Base-by-base conservation (phyloP, 1,140 invertebrate species). In the Chironomus tepperi region DNA sequence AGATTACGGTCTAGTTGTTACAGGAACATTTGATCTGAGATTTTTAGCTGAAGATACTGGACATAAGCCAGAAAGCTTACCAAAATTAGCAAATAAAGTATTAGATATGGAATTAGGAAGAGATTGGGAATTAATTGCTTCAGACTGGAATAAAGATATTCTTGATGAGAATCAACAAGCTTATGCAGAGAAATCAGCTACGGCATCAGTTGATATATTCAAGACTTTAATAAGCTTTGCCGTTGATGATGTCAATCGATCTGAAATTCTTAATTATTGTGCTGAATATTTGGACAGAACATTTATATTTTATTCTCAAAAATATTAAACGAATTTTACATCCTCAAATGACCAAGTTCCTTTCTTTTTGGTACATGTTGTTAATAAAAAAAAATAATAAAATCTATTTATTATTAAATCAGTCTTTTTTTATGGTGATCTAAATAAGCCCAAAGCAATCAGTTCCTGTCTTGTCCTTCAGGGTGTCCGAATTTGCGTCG, bases 251-350 rank as follows among this genome's bases (percentile, higher is more conserved):
- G 12, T 70, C 65, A 18, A 70, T 70, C 65, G 65, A 70, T 7
- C 9, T 70, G 16, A 70, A 19, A 70, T 57, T 57, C n/a, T 57
- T n/a, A 57, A 57, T 57, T 57, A 57, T 57, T 57, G 47, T 15
- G 12, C 12, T 57, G 47, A 57, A 57, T 5, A 57, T 15, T 5
- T 57, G 5, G 47, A 57, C n/a, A 12, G 47, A 15, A 5, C 47
- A n/a, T 57, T 57, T 15, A n/a, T 57, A n/a, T 57, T n/a, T 57
- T 57, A 57, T 57, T 57, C 47, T 57, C 47, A 57, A 57, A 57
- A n/a, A 57, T 15, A 57, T 57, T 57, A 12, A 57, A 12, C 12
- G 24, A 34, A 34, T 34, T 34, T 34, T 2, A 34, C 24, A 34
- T 34, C 2, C 24, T 34, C 24, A 34, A 34, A 34, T 34, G 24